Evolutionary conservation across 2,113 vertebrate genomes (phyloP).

Genomic region (Alces alces): DNA sequence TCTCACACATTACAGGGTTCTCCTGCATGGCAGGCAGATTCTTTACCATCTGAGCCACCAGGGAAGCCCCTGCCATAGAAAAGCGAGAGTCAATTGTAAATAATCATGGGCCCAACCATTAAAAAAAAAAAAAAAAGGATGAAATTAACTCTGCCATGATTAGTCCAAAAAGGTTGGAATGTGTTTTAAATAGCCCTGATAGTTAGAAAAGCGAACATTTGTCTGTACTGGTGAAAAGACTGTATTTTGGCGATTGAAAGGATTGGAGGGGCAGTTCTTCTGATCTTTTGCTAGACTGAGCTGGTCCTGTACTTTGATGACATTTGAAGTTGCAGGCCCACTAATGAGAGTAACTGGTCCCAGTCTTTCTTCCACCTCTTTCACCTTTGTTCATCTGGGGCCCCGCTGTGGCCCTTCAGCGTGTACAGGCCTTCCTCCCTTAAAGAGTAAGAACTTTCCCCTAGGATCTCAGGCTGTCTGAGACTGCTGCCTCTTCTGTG

Average conservation of each 20-base stretch:
- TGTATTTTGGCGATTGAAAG: constrained; percentile 45
- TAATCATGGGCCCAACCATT: neutral
- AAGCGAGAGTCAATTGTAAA: constrained; percentile 25
- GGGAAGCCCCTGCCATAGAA: neutral
- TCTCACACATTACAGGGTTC: neutral
- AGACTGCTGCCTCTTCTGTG: constrained; percentile 51
- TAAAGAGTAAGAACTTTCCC: constrained; percentile 49
- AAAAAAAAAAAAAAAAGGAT: neutral
- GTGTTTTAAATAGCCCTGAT: constrained; percentile 36
- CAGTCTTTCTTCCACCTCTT: constrained; percentile 44
- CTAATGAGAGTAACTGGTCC: constrained; percentile 66
- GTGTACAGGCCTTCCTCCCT: constrained; percentile 25
- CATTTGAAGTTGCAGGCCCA: constrained; percentile 60
- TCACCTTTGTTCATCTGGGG: constrained; percentile 59
- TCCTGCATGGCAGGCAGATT: neutral
- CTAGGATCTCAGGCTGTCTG: neutral
- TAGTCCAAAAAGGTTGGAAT: constrained; percentile 32
- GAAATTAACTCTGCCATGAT: constrained; percentile 39
- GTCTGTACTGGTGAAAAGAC: constrained; percentile 26
- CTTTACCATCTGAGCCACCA: neutral
- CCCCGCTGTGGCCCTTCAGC: constrained; percentile 38
- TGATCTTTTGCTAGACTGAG: constrained; percentile 49
- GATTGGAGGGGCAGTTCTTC: constrained; percentile 43
- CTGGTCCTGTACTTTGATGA: constrained; percentile 59
- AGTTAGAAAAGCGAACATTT: constrained; percentile 23